phyloP scores from a whole-genome alignment of 1,140 invertebrate species.

The Metopolophium dirhodum region DNA sequence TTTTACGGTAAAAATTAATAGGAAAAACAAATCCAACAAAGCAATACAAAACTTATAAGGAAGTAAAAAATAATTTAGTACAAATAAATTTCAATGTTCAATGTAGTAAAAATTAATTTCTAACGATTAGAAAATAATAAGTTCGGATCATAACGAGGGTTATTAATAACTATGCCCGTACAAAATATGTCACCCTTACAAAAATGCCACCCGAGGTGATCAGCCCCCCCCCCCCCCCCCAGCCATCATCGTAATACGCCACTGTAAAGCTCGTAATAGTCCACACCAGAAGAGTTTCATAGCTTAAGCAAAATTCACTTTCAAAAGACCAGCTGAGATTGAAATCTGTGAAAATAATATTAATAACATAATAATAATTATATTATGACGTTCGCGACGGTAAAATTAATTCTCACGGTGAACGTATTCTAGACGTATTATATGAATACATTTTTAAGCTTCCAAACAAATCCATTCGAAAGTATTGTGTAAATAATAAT shows the following conservation, averaged over 20 bases:
- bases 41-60: not conserved
- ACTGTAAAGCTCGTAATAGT: not conserved
- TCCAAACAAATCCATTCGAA: not conserved
- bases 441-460: not conserved
- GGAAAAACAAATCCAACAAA: not conserved
- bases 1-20: too few relatives aligned
- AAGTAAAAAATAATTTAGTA: not conserved
- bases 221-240: too few relatives aligned
- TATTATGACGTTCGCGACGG: not conserved
- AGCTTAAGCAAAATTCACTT: not conserved
- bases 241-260: not conserved
- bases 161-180: not conserved
- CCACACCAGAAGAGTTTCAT: not conserved
- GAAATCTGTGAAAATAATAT: not conserved
- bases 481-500: not conserved
- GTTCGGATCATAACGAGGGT: not conserved
- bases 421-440: not conserved
- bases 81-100: not conserved
- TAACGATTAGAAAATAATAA: not conserved
- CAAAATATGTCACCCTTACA: not conserved
- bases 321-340: not conserved
- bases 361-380: not conserved
- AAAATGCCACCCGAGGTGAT: not conserved
- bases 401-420: not conserved
- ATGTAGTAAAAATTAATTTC: not conserved